Evolutionary conservation across 1,140 invertebrate species (phyloP), one percentile per base, ranked within the genome.

Genomic region (Drosophila carrolli): DNA sequence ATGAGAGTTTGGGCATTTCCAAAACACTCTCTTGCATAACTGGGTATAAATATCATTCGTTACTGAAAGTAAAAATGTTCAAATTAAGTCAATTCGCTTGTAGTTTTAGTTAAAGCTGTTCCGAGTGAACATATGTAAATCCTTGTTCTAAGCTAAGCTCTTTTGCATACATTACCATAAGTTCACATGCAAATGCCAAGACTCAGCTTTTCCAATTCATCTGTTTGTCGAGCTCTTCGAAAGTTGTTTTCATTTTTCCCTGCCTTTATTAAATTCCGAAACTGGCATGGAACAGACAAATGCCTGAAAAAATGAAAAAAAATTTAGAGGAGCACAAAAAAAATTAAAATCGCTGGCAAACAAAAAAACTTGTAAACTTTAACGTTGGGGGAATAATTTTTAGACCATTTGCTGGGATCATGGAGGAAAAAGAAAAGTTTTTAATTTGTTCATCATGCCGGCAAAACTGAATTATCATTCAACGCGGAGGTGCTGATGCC

Each of bases 401-500:
- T 68, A 68, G 73, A 57, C 50, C 74, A 68, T 75, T 75, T 67
- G 48, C 55, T 41, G 35, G 62, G 48, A 44, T 66, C 61, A 58
- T 43, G 74, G 65, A 50, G 63, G 43, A 59, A 72, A 60, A 53
- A 50, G 37, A 71, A 82, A 83, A 78, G 66, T 79, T 80, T 72
- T 51, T 72, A 84, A 80, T 80, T 83, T 84, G 62, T 37, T 61
- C 66, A 66, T 85, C 68, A 84, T 80, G 73, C 29, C 51, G 43
- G 41, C 35, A 77, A 83, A 76, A 61, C 40, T 84, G 67, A 80
- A 84, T 80, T 72, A 80, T 81, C 75, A 75, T 68, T 61, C 47
- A 61, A 11, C 65, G 37, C 63, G 27, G 68, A 50, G 50, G 73
- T 67, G 47, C 61, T 60, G 62, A 56, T 73, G 70, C 35, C 59